Evolutionary conservation across 2,888 invertebrate species (phyloP), one percentile per base, ranked within the genome.

Genomic region (Steinernema hermaphroditum): DNA sequence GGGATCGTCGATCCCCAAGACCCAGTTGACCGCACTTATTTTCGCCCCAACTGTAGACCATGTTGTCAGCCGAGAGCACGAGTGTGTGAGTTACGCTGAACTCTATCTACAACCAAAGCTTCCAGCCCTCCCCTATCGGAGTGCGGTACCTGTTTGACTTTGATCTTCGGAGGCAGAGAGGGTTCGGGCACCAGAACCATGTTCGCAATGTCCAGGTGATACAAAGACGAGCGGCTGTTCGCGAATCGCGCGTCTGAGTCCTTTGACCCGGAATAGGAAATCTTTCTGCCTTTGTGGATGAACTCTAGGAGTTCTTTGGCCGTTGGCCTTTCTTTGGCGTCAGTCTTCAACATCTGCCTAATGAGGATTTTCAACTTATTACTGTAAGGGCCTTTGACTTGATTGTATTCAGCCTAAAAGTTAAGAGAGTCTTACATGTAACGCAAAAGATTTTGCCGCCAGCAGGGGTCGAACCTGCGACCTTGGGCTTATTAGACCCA

Each of bases 21-120:
- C 91, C 92, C 68, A 92, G 87, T 85, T 92, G 91, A 0, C 92
- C 92, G 81, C 89, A 88, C 8, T 87, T 87, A 24, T 91, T 91
- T 82, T 91, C 90, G 22, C 92, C 92, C 92, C 92, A 92, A 0
- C 90, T 89, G 84, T 90, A 92, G 1, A 91, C 91, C 44, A 90
- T 88, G 27, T 90, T 89, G 84, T 92, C 91, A 87, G 80, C 71
- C 57, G 90, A 90, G 6, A 91, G 88, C 4, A 90, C 90, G 41
- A 91, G 88, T 80, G 89, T 89, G 83, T 91, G 91, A 0, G 89
- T 89, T 72, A 88, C 88, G 80, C 90, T 90, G 76, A 90, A 88
- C n/a, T 90, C 88, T 34, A 91, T 88, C 81, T 89, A 87, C 29
- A 88, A 71, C 6, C 9, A 27, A 27, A 22, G 46, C 46, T 46